Evolutionary conservation across 2,888 invertebrate genomes (phyloP), one percentile per base, ranked within the genome.

Genomic region (Limnephilus marmoratus): DNA sequence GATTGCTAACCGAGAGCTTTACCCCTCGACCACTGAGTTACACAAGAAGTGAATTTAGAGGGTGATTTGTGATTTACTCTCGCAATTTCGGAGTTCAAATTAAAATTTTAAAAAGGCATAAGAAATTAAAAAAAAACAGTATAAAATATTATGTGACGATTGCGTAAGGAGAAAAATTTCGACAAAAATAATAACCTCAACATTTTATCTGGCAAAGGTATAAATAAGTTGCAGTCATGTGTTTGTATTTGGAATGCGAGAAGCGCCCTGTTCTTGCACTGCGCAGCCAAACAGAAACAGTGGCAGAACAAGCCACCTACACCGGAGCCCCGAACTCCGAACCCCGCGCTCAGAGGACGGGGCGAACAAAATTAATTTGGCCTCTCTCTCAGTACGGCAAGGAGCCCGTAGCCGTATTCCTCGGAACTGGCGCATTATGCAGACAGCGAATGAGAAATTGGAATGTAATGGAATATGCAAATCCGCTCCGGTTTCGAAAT

Each of bases 381-480:
- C 68, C 86, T 41, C 91, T 85, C 90, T 45, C 91, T 89, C 88
- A 15, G 68, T n/a, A 81, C 80, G 29, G 80, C 88, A 18, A 34
- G 83, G 31, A 83, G 85, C n/a, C 45, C 41, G n/a, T 45, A 2
- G 29, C 86, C 83, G 85, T 92, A 91, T 92, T 92, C 91, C 90
- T 88, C 82, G 93, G 90, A 92, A 93, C 90, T 92, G 92, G 93
- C 93, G 91, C 93, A 93, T 93, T 93, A 92, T 93, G 92, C 93
- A 93, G 91, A 90, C 92, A 90, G 91, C 93, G 93, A 93, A 93
- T 93, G 93, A 94, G 93, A 93, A 93, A 94, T 94, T 91, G 92
- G 92, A 94, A 92, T 93, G 93, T 94, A 94, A 94, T 94, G 94
- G 93, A 93, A 93, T 93, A 94, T 94, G 94, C 93, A 93, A 94